phyloP scores from a whole-genome alignment of 2,888 invertebrate species.

The Drosophila paracracens region DNA sequence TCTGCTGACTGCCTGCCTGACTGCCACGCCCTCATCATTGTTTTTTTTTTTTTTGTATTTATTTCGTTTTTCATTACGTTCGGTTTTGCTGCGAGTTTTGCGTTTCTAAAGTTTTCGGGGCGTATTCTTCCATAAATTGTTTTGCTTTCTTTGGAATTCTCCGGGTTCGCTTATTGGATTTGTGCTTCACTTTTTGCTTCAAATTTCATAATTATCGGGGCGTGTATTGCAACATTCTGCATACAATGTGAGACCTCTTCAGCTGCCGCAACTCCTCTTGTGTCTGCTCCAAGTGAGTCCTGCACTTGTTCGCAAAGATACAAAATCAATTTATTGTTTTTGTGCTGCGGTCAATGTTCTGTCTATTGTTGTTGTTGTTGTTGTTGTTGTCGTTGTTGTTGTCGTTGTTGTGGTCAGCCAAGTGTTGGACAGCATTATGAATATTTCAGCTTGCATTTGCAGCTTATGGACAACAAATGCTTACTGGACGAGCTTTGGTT shows the following conservation, averaged over 20 bases:
- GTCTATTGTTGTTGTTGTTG: slow-evolving; percentile 15
- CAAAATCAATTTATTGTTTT: slow-evolving; percentile 74
- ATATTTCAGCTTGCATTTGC: slow-evolving; percentile 72
- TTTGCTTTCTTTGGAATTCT: slow-evolving; percentile 68
- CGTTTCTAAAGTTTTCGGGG: slow-evolving; percentile 63
- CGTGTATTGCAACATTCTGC: slow-evolving; percentile 62
- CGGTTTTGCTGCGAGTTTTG: slow-evolving; percentile 46
- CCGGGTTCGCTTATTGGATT: slow-evolving; percentile 42
- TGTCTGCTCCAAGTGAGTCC: slow-evolving; percentile 23
- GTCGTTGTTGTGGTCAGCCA: slow-evolving; percentile 69
- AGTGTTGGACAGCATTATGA: slow-evolving; percentile 78
- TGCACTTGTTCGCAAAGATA: slow-evolving; percentile 60
- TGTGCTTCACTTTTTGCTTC: slow-evolving; percentile 47
- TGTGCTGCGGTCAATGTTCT: slow-evolving; percentile 51
- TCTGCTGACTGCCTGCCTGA: slow-evolving; percentile 32
- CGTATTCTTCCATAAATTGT: slow-evolving; percentile 73
- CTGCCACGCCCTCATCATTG: slow-evolving; percentile 46
- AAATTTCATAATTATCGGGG: slow-evolving; percentile 76
- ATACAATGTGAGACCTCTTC: slow-evolving; percentile 20
- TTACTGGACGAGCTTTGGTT: slow-evolving; percentile 22
- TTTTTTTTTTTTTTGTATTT: slow-evolving; percentile 5
- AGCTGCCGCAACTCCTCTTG: neutral
- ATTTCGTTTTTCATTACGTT: slow-evolving; percentile 21
- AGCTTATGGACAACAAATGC: slow-evolving; percentile 63
- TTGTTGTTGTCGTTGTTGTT: slow-evolving; percentile 19